Conservation (phyloP, 2,113 vertebrate genomes). For the Atractosteus spatula region DNA sequence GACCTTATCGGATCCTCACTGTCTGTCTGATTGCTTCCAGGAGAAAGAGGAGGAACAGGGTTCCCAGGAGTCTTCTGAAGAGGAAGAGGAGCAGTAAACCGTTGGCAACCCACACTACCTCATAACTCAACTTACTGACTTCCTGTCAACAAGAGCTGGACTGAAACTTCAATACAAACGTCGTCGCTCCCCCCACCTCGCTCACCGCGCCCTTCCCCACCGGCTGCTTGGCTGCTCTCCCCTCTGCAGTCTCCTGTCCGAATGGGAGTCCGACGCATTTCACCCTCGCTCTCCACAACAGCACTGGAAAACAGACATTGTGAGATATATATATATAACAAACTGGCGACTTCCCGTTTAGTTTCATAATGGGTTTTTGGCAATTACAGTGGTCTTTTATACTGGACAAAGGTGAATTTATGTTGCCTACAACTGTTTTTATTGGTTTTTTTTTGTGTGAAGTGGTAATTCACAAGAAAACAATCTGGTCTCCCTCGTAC, state of each 20-base stretch:
- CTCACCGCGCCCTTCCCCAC: slow-evolving; percentile 42
- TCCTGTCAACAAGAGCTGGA: slow-evolving; percentile 71
- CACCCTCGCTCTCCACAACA: slow-evolving; percentile 54
- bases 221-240: background rate
- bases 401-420: slow-evolving; percentile 76
- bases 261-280: slow-evolving; percentile 49
- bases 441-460: slow-evolving; percentile 11
- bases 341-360: slow-evolving; percentile 49
- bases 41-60: slow-evolving; percentile 86
- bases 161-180: slow-evolving; percentile 46
- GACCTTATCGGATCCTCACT: too few species aligned
- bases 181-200: slow-evolving; percentile 54
- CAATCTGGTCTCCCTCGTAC: background rate
- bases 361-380: slow-evolving; percentile 47
- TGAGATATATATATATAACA: slow-evolving; percentile 51
- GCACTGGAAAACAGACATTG: slow-evolving; percentile 71
- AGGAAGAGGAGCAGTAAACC: slow-evolving; percentile 90
- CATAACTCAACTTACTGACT: slow-evolving; percentile 66
- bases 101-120: slow-evolving; percentile 71
- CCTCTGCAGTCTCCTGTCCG: background rate
- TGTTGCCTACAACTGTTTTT: slow-evolving; percentile 8
- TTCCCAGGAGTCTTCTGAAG: slow-evolving; percentile 90
- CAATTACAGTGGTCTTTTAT: slow-evolving; percentile 58
- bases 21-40: slow-evolving; percentile 47
- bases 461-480: slow-evolving; percentile 14